Evolutionary conservation across 2,797 vertebrate species (phyloP).

Genomic region (Phataginus tetradactyla): DNA sequence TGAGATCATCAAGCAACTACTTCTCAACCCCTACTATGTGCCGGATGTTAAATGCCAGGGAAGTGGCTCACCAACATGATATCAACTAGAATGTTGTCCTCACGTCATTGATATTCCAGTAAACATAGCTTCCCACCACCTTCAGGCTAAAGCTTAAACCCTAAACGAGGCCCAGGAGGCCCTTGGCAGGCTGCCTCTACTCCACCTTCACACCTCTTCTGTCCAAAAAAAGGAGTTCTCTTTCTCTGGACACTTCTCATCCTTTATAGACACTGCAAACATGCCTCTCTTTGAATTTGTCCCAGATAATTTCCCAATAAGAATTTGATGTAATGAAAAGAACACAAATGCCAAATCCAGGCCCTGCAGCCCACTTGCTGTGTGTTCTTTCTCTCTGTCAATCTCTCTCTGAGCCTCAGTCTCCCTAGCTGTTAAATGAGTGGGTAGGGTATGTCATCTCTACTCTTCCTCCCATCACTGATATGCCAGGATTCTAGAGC

Average conservation of each 20-base stretch:
- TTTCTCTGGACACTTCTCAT: not conserved
- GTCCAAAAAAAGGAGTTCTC: not conserved
- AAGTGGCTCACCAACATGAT: conserved; percentile 24
- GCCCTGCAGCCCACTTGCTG: not conserved
- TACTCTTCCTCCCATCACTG: not conserved
- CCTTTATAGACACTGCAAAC: not conserved
- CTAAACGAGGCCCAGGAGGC: not conserved
- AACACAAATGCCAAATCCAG: not conserved
- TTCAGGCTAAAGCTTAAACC: not conserved
- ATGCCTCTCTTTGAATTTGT: not conserved
- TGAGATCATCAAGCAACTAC: not conserved
- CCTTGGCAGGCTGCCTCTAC: not conserved
- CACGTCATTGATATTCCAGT: not conserved
- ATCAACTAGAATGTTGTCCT: not conserved
- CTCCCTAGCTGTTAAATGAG: not conserved
- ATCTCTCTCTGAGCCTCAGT: not conserved
- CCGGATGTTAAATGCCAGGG: not conserved
- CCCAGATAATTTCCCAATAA: conserved; percentile 4
- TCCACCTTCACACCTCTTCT: not conserved
- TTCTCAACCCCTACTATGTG: conserved; percentile 13
- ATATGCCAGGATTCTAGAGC: not conserved
- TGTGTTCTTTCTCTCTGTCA: not conserved
- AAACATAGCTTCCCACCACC: not conserved
- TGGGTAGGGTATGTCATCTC: not conserved
- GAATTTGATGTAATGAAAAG: not conserved